These are phyloP conservation scores for Drosophila putrida DNA, from an alignment of 2,888 invertebrate genomes.

Conservation along the genomic window DNA sequence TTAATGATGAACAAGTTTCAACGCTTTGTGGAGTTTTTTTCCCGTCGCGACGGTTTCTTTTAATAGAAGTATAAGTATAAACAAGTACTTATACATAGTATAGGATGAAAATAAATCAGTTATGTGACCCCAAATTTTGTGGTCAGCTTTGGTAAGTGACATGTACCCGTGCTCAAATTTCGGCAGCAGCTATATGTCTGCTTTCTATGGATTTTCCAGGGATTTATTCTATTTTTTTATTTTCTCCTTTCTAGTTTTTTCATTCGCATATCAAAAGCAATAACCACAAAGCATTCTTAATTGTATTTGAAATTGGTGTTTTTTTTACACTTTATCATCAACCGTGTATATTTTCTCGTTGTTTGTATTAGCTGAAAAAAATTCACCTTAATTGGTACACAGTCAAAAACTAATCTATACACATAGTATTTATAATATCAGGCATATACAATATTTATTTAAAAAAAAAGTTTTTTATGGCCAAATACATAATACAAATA, in stretches of 20 bases:
- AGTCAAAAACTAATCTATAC: background rate
- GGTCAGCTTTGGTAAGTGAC: slow-evolving; percentile 98
- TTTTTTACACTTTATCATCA: background rate
- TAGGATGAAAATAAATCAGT: slow-evolving; percentile 94
- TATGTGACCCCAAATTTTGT: slow-evolving; percentile 97
- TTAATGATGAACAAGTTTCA: slow-evolving; percentile 32
- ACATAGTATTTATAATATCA: background rate
- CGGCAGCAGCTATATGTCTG: background rate
- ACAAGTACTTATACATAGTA: slow-evolving; percentile 10
- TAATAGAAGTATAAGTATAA: slow-evolving; percentile 11
- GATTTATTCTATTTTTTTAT: slow-evolving; percentile 1
- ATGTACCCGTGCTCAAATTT: slow-evolving; percentile 83
- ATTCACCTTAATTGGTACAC: background rate
- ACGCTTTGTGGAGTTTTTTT: slow-evolving; percentile 18
- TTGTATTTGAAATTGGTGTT: slow-evolving; percentile 13
- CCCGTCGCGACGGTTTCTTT: slow-evolving; percentile 33
- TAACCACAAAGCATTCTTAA: slow-evolving; percentile 20
- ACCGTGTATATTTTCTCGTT: background rate
- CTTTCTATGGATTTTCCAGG: background rate
- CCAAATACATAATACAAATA: no score
- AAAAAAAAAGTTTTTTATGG: no score
- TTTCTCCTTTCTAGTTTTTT: background rate
- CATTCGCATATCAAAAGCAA: slow-evolving; percentile 11
- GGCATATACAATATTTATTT: no score
- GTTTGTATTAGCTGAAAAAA: slow-evolving; percentile 8